Percentiles rank a stretch among this genome's conserved stretches.
These are phyloP conservation scores for Colostygia pectinataria DNA, from an alignment of 2,888 invertebrate species.

Conservation along the genomic window DNA sequence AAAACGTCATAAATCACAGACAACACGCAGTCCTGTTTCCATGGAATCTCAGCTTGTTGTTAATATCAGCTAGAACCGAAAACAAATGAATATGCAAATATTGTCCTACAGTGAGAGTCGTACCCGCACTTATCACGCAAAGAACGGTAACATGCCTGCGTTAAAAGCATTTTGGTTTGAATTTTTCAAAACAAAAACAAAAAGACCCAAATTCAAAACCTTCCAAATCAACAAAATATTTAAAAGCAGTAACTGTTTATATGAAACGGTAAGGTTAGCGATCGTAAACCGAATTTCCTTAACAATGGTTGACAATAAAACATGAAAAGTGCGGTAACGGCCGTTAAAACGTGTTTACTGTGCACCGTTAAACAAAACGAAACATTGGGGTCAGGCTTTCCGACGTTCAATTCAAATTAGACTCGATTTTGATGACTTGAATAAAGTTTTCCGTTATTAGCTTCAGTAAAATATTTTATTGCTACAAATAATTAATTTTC, in stretches of 20 bases:
- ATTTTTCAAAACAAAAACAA: too few species aligned
- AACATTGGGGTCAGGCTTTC: conserved; percentile 43
- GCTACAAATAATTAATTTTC: too few species aligned
- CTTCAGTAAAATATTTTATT: conserved; percentile 10
- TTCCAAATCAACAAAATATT: conserved; percentile 17
- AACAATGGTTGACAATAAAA: conserved; percentile 75
- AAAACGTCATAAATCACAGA: too few species aligned
- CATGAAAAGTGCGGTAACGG: conserved; percentile 77
- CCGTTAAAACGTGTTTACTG: conserved; percentile 76
- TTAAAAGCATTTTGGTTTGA: too few species aligned
- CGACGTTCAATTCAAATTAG: conserved; percentile 25
- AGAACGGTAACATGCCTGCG: too few species aligned
- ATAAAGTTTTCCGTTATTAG: conserved; percentile 19
- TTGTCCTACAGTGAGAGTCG: too few species aligned
- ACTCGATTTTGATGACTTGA: conserved; percentile 25
- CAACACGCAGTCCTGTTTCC: too few species aligned
- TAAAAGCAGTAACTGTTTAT: conserved; percentile 54
- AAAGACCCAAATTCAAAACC: too few species aligned
- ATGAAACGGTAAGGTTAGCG: conserved; percentile 56
- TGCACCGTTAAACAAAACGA: conserved; percentile 59
- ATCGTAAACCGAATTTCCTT: conserved; percentile 70
- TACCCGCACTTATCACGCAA: too few species aligned
- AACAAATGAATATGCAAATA: too few species aligned
- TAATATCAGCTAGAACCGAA: too few species aligned
- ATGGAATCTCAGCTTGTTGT: too few species aligned